phyloP scores from a whole-genome alignment of 2,797 vertebrate species.

The Pterois miles region DNA sequence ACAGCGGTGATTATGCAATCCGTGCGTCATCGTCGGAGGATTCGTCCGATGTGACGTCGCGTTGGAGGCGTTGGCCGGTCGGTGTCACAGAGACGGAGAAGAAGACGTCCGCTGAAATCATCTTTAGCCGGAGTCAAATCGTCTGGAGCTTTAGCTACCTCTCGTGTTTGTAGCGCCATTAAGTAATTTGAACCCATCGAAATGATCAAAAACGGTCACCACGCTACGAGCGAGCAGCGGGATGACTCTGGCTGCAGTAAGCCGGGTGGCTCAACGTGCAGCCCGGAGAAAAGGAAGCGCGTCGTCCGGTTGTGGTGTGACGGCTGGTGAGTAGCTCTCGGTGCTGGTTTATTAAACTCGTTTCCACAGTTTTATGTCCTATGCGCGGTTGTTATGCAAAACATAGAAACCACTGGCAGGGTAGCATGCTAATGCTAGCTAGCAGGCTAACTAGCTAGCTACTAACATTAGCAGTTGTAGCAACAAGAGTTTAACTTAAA shows the following conservation, averaged over 20 bases:
- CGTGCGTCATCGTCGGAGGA: slow-evolving; percentile 9
- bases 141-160: no score
- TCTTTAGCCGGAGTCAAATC: neutral
- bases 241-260: slow-evolving; percentile 35
- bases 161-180: fast-evolving
- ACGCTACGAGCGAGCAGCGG: slow-evolving; percentile 39
- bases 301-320: slow-evolving; percentile 92
- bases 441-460: slow-evolving; percentile 51
- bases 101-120: neutral
- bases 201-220: slow-evolving; percentile 86
- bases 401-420: no score
- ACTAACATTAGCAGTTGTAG: slow-evolving; percentile 2
- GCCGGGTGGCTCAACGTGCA: slow-evolving; percentile 43
- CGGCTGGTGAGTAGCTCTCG: slow-evolving; percentile 87
- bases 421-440: slow-evolving; percentile 61
- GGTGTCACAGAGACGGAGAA: slow-evolving; percentile 2
- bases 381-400: neutral
- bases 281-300: slow-evolving; percentile 80
- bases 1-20: slow-evolving; percentile 40
- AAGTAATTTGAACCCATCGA: neutral
- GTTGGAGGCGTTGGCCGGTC: slow-evolving; percentile 66
- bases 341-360: neutral
- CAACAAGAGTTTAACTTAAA: slow-evolving; percentile 5
- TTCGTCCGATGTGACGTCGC: slow-evolving; percentile 62
- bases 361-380: fast-evolving